phyloP scores from a whole-genome alignment of 2,113 vertebrate species.

The Malaclemys terrapin region DNA sequence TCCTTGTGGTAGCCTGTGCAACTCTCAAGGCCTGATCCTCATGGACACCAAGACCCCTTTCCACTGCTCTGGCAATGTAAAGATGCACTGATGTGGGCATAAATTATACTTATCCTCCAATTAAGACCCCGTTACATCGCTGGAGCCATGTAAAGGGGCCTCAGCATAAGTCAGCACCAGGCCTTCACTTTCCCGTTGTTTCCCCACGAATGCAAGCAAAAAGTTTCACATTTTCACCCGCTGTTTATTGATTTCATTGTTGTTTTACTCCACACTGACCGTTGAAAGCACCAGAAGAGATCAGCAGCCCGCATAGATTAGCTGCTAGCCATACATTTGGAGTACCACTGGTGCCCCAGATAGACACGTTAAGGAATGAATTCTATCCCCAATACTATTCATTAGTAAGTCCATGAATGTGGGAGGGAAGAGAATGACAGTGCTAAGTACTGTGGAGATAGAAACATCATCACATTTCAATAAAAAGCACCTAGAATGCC shows the following conservation, averaged over 20 bases:
- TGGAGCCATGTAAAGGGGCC: neutral
- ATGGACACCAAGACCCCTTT: neutral
- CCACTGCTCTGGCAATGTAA: neutral
- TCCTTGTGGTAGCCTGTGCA: neutral
- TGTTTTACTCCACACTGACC: neutral
- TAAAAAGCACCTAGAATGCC: neutral
- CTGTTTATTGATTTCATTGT: neutral
- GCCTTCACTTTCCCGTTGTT: neutral
- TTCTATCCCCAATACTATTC: neutral
- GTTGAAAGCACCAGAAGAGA: neutral
- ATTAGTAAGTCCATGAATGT: neutral
- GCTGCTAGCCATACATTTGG: neutral
- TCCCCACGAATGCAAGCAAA: neutral
- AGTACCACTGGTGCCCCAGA: neutral
- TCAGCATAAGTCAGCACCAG: rapidly evolving
- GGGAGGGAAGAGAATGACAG: neutral
- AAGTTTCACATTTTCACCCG: neutral
- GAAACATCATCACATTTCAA: neutral
- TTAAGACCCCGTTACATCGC: neutral
- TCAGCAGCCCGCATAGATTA: neutral
- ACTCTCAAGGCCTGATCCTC: neutral
- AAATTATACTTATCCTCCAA: neutral
- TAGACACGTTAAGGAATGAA: neutral
- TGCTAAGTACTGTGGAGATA: neutral
- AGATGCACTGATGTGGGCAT: neutral